These are phyloP conservation scores for Coryphaenoides rupestris DNA, from an alignment of 2,113 vertebrate genomes.

Conservation along the genomic window DNA sequence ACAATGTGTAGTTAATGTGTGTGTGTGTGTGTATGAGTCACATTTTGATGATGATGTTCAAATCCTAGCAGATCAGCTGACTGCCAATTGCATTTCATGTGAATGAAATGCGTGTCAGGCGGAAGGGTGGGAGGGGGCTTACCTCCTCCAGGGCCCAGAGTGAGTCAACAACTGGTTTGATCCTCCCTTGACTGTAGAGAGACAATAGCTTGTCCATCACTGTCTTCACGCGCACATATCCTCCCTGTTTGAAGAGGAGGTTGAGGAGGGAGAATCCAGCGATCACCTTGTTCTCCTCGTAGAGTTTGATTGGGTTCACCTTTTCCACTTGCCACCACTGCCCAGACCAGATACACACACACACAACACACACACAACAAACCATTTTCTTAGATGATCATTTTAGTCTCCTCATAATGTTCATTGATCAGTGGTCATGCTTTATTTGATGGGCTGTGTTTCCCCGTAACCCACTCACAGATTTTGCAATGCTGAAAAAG, in stretches of 20 bases:
- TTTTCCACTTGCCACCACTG: constrained; percentile 99
- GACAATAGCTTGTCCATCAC: constrained; percentile 86
- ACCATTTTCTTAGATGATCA: constrained; percentile 2
- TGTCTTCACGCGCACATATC: constrained; percentile 75
- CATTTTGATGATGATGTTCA: no score
- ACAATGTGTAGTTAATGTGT: no score
- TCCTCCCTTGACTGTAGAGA: constrained; percentile 88
- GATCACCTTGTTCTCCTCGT: constrained; percentile 97
- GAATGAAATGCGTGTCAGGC: no score
- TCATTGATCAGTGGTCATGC: constrained; percentile 16
- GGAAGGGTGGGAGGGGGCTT: constrained; percentile 51
- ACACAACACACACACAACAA: no score
- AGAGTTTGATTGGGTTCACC: constrained; percentile 97
- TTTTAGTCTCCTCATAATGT: constrained; percentile 26
- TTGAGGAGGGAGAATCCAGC: constrained; percentile 95
- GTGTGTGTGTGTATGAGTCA: no score
- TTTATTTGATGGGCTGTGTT: constrained; percentile 8
- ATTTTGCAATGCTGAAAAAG: constrained; percentile 99
- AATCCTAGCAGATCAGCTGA: no score
- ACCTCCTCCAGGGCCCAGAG: constrained; percentile 98
- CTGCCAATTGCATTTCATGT: no score
- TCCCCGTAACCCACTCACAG: constrained; percentile 78
- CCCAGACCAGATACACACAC: constrained; percentile 22
- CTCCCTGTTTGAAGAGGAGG: constrained; percentile 93
- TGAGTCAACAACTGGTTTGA: constrained; percentile 94